phyloP scores from a whole-genome alignment of 1,140 invertebrate genomes.

The Adelges cooleyi region DNA sequence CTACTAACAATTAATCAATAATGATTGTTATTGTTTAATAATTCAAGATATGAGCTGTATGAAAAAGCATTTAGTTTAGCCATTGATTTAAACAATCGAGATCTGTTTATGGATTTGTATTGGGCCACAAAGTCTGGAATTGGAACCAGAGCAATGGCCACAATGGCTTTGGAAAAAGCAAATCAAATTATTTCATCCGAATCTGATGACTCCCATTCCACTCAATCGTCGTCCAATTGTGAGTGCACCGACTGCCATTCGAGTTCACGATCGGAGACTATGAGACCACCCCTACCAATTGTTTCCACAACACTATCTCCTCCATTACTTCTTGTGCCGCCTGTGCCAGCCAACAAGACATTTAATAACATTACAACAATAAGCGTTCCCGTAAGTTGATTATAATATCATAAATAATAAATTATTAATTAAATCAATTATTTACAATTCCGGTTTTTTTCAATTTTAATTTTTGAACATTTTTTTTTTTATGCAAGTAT shows the following conservation, averaged over 20 bases:
- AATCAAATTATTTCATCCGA: slow-evolving; percentile 35
- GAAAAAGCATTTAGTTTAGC: slow-evolving; percentile 77
- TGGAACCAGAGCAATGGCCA: slow-evolving; percentile 54
- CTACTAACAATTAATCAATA: not conserved
- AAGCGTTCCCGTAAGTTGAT: slow-evolving; percentile 3
- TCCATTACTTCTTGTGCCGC: not conserved
- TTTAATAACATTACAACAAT: slow-evolving; percentile 16
- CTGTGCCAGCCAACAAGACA: not conserved
- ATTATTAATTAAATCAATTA: too few species aligned
- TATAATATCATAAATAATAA: too few species aligned
- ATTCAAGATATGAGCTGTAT: slow-evolving; percentile 56
- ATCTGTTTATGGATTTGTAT: slow-evolving; percentile 73
- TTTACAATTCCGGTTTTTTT: too few species aligned
- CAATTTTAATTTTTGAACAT: too few species aligned
- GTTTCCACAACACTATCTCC: not conserved
- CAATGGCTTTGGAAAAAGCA: slow-evolving; percentile 47
- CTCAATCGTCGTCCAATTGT: slow-evolving; percentile 13
- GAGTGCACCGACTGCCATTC: slow-evolving; percentile 5
- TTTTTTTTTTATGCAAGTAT: not conserved
- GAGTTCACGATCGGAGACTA: not conserved
- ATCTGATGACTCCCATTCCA: slow-evolving; percentile 33
- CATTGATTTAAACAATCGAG: slow-evolving; percentile 68
- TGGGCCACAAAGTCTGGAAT: slow-evolving; percentile 57
- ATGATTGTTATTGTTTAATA: not conserved
- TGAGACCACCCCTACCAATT: slow-evolving; percentile 5